Evolutionary conservation across 1,140 invertebrate species (phyloP).

Genomic region (Neodiprion virginianus): DNA sequence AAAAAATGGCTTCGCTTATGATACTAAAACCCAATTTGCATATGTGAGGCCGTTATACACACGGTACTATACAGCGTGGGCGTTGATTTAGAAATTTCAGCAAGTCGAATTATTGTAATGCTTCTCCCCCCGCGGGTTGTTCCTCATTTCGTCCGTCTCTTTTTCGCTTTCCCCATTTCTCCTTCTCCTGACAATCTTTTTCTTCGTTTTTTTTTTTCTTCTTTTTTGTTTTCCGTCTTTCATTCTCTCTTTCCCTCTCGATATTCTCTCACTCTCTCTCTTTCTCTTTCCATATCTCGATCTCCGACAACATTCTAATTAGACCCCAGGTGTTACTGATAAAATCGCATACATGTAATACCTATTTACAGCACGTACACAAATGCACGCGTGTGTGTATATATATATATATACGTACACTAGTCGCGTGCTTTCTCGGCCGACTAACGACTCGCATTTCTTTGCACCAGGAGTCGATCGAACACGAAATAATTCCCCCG

Average conservation of each 20-base stretch:
- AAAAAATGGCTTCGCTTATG: no score
- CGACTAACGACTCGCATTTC: not conserved
- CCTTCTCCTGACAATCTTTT: not conserved
- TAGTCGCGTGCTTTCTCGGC: not conserved
- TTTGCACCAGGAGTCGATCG: not conserved
- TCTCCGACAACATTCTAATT: not conserved
- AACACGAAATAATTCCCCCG: not conserved
- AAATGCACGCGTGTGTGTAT: no score
- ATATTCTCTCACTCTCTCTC: no score
- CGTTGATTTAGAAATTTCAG: constrained; percentile 7
- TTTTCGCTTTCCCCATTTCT: not conserved
- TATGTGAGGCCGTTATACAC: no score
- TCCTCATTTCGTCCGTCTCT: not conserved
- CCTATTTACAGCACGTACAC: no score
- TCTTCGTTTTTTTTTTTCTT: not conserved
- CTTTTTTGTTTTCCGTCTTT: no score
- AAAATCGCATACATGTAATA: not conserved
- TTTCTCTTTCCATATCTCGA: not conserved
- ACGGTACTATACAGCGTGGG: not conserved
- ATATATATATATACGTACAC: not conserved
- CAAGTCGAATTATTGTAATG: not conserved
- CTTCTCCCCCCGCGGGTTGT: no score
- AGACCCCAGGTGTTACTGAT: constrained; percentile 1
- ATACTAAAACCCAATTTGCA: no score
- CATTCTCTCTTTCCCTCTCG: not conserved